A percentile compares a stretch with the other conserved stretches of the same genome.
Evolutionary conservation across 2,113 vertebrate genomes (phyloP).

Genomic region (Redunca redunca): DNA sequence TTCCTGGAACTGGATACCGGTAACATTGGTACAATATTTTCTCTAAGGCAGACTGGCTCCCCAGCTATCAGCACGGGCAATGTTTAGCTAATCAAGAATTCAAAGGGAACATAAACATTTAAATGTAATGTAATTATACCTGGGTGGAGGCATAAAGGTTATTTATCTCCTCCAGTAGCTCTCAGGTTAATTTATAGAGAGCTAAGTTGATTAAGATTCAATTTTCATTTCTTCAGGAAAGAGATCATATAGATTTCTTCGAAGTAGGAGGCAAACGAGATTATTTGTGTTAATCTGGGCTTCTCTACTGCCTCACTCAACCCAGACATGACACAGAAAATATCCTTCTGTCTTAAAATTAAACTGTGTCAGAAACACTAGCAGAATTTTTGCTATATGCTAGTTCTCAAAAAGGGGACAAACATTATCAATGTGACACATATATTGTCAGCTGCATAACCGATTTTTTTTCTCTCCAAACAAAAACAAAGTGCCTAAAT

Average conservation of each 20-base stretch:
- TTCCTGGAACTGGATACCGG: neutral
- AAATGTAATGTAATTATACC: neutral
- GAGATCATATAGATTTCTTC: neutral
- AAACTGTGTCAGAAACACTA: neutral
- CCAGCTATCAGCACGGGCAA: neutral
- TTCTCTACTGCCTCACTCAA: neutral
- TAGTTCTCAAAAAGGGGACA: neutral
- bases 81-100: neutral
- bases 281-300: neutral
- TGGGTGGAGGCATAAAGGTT: neutral
- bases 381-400: neutral
- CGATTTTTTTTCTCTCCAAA: neutral
- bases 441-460: neutral
- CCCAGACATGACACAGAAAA: neutral
- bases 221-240: slow-evolving; percentile 4
- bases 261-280: neutral
- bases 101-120: neutral
- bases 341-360: neutral
- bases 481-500: neutral
- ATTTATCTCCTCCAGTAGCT: neutral
- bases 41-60: neutral
- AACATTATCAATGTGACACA: neutral
- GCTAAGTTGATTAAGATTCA: neutral
- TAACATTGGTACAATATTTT: neutral
- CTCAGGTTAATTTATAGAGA: neutral